phyloP scores from a whole-genome alignment of 2,797 vertebrate genomes.

The Tragopan temminckii region DNA sequence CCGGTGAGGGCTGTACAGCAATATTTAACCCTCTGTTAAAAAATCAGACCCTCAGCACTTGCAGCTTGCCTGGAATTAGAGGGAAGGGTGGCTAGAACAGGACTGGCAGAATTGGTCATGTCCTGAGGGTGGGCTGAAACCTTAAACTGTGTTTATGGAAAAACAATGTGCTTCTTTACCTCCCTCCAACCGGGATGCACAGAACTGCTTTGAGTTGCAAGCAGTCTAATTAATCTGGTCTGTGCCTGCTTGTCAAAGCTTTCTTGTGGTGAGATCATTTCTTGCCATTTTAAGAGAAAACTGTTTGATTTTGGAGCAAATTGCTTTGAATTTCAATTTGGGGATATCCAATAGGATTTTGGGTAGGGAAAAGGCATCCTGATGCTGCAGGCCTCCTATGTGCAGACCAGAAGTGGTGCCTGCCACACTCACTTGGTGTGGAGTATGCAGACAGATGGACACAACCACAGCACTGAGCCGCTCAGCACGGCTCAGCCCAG shows the following conservation, averaged over 20 bases:
- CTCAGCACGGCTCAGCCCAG: neutral
- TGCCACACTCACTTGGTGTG: rapidly evolving
- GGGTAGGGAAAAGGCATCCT: neutral
- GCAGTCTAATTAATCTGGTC: conserved; percentile 50
- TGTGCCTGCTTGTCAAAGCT: conserved; percentile 38
- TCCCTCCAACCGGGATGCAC: neutral
- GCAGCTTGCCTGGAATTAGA: neutral
- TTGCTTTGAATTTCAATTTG: neutral
- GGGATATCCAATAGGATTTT: neutral
- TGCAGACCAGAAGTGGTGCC: neutral
- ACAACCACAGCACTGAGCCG: rapidly evolving
- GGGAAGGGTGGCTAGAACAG: neutral
- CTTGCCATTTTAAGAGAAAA: neutral
- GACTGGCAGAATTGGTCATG: neutral
- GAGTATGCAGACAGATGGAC: rapidly evolving
- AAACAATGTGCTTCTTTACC: conserved; percentile 45
- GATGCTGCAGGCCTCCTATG: neutral
- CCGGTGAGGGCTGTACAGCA: neutral
- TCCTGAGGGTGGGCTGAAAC: conserved; percentile 19
- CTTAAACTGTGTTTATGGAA: conserved; percentile 39
- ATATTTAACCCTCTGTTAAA: conserved; percentile 3
- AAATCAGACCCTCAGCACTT: neutral
- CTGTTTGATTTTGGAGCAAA: conserved; percentile 18
- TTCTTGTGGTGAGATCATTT: conserved; percentile 50
- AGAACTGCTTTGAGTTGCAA: conserved; percentile 26